Base-by-base conservation (phyloP, 2,797 vertebrate genomes). In the Anas georgica region DNA sequence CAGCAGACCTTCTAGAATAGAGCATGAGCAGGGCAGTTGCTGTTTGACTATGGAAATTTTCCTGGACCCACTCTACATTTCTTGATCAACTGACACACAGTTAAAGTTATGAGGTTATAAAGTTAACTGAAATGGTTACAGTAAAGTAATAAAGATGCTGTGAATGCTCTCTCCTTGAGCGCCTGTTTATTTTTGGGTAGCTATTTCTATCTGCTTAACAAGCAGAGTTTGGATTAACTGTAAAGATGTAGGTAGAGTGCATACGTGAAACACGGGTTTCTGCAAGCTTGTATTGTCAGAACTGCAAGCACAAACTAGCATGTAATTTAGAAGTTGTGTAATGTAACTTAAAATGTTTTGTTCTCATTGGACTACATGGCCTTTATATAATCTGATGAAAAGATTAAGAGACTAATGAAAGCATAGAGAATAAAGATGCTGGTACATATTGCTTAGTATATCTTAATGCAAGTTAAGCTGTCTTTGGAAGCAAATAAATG, bases 281-380 rank as follows among this genome's bases (percentile, higher is more conserved):
- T 90, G 80, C 74, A 78, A 67, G 74, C 62, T 25, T 67, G 56
- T 17, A 15, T 21, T 10, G 12, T 50, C 54, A 52, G 8, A 23
- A n/a, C 54, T 82, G 28, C 31, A 43, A 64, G 72, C 76, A 50
- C 35, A 14, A 79, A 76, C 54, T 18, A 63, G 48, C 39, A 60
- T 26, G 72, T 25, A 48, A 48, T 13, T 33, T 29, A 59, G 15
- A 20, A 63, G 29, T 4, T 88, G 59, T 69, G 13, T 62, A 72
- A 59, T 0, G 0, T 2, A 66, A 86, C 10, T 73, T 1, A 39
- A 37, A 54, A 20, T 12, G 9, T 15, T 52, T 23, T 43, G 17
- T 54, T 73, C 67, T 41, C 29, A 33, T 62, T 73, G 55, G 37
- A 20, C 29, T 63, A 1, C 31, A 15, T 58, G 17, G 15, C 18